These are phyloP conservation scores for Lepas anatifera DNA, from an alignment of 2,888 invertebrate species.

Conservation along the genomic window DNA sequence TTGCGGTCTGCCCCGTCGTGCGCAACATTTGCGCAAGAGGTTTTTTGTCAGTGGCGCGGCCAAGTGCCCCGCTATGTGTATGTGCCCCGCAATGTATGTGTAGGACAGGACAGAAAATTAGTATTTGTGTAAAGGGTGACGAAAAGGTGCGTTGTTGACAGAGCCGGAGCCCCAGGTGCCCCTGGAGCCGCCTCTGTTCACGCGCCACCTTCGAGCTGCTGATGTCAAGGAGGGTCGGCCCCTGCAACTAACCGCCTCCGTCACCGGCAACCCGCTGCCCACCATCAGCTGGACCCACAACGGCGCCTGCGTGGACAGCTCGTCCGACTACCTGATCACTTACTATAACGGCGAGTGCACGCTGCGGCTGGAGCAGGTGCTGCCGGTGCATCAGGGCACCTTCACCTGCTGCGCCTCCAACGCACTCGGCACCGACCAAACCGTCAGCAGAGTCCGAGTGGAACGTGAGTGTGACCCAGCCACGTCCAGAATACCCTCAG, in stretches of 20 bases:
- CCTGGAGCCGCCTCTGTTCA: conserved; percentile 50
- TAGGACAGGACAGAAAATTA: no score
- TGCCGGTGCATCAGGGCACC: conserved; percentile 52
- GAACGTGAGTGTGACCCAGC: conserved; percentile 45
- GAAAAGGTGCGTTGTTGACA: no score
- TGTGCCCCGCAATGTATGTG: no score
- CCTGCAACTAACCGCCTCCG: conserved; percentile 53
- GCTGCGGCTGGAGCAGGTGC: conserved; percentile 54
- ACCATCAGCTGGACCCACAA: conserved; percentile 68
- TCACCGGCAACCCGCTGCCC: conserved; percentile 51
- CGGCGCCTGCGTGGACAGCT: conserved; percentile 54
- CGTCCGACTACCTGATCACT: conserved; percentile 57
- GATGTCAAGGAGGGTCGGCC: not conserved
- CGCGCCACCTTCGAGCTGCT: conserved; percentile 47
- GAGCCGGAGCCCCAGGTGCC: conserved; percentile 51
- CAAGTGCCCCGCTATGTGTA: no score
- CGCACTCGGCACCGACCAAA: conserved; percentile 51
- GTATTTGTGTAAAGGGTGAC: no score
- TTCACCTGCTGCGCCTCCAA: conserved; percentile 58
- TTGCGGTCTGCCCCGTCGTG: no score
- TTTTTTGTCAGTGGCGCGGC: no score
- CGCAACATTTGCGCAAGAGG: no score
- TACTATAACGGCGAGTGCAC: conserved; percentile 70
- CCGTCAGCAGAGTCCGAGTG: conserved; percentile 49
- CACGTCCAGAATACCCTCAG: no score